phyloP scores from a whole-genome alignment of 2,888 invertebrate genomes.

The Thysanoteuthis rhombus region DNA sequence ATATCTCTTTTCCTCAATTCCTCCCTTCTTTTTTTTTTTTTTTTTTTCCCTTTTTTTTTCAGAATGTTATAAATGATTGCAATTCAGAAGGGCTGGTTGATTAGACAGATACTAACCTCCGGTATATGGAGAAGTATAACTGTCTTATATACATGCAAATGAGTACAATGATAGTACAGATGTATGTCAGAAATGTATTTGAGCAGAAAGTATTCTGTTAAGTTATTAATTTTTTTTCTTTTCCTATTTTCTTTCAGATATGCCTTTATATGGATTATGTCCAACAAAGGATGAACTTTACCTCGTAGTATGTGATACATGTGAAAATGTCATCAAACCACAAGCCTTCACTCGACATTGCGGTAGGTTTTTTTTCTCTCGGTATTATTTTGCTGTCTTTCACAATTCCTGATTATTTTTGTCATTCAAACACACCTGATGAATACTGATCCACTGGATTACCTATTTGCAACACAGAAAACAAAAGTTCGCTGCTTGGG shows the following conservation, averaged over 20 bases:
- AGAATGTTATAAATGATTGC: too few species aligned
- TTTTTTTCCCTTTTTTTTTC: too few species aligned
- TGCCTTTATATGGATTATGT: conserved; percentile 81
- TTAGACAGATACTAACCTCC: too few species aligned
- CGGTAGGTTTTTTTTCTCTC: conserved; percentile 67
- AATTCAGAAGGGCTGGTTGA: too few species aligned
- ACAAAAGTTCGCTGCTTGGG: too few species aligned
- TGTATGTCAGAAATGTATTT: too few species aligned
- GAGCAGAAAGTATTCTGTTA: not conserved
- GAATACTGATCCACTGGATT: not conserved
- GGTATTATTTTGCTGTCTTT: not conserved
- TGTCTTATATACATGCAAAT: too few species aligned
- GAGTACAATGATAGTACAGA: too few species aligned
- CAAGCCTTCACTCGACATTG: conserved; percentile 82
- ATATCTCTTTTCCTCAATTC: too few species aligned
- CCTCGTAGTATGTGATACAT: conserved; percentile 82
- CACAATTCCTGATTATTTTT: not conserved
- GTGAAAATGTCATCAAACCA: conserved; percentile 81
- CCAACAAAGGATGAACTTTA: conserved; percentile 82
- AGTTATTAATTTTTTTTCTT: not conserved
- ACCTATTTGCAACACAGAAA: not conserved
- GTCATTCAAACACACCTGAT: not conserved
- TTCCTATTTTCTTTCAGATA: conserved; percentile 71
- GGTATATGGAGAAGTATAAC: too few species aligned
- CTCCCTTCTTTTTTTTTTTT: too few species aligned